Evolutionary conservation across 2,888 invertebrate genomes (phyloP).

Genomic region (Drosophila neonasuta): DNA sequence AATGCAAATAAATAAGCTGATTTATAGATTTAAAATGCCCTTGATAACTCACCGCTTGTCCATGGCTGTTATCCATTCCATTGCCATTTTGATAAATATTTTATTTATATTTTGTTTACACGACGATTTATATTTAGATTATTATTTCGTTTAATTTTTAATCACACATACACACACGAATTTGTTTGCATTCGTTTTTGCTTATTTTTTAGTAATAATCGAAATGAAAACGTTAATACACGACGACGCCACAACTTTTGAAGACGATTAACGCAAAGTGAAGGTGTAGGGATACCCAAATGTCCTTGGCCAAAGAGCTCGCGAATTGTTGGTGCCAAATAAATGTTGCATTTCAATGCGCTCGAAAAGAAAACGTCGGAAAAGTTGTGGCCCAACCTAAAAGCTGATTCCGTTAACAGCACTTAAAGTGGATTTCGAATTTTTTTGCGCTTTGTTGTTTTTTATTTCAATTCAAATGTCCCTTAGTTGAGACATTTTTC

Average conservation of each 20-base stretch:
- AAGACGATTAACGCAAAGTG: constrained; percentile 35
- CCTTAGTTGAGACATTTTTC: constrained; percentile 25
- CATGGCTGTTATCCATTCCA: constrained; percentile 84
- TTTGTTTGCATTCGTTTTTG: not conserved
- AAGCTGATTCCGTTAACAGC: constrained; percentile 43
- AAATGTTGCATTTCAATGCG: constrained; percentile 47
- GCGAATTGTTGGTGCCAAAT: constrained; percentile 42
- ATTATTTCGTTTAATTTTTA: constrained; percentile 11
- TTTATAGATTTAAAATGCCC: not conserved
- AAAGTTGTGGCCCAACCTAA: constrained; percentile 50
- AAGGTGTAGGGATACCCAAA: constrained; percentile 35
- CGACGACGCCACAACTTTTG: constrained; percentile 45
- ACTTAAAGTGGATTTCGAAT: constrained; percentile 28
- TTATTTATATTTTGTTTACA: not conserved
- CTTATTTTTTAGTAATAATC: constrained; percentile 7
- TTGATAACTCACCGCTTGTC: constrained; percentile 83
- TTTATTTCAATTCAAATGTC: constrained; percentile 53
- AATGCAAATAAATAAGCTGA: not conserved
- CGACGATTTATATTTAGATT: not conserved
- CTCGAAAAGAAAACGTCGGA: constrained; percentile 38
- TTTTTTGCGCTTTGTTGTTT: constrained; percentile 1
- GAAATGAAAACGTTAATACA: constrained; percentile 14
- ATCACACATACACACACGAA: not conserved
- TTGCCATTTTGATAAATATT: constrained; percentile 80
- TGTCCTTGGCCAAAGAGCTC: constrained; percentile 32